phyloP scores from a whole-genome alignment of 2,888 invertebrate species.

The Limnephilus auricula region DNA sequence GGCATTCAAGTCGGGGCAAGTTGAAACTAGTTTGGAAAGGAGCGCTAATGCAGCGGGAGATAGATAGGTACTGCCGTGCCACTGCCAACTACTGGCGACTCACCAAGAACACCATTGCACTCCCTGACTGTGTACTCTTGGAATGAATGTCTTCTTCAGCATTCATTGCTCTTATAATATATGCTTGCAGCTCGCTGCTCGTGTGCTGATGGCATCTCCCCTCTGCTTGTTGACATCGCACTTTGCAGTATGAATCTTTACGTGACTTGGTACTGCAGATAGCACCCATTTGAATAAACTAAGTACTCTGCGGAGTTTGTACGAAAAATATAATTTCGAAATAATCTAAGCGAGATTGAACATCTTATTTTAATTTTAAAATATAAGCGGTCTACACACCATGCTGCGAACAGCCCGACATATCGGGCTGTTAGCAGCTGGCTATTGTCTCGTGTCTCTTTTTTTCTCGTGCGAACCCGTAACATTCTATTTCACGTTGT shows the following conservation, averaged over 20 bases:
- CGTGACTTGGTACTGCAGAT: not conserved
- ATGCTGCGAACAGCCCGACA: too few species aligned
- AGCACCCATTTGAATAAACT: not conserved
- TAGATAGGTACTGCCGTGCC: not conserved
- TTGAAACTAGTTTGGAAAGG: slow-evolving; percentile 32
- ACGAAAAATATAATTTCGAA: not conserved
- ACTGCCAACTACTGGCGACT: slow-evolving; percentile 25
- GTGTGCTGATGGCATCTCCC: not conserved
- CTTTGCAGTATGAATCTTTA: not conserved
- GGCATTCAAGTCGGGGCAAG: slow-evolving; percentile 33
- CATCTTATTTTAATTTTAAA: too few species aligned
- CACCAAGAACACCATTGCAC: slow-evolving; percentile 20
- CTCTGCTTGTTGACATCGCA: not conserved
- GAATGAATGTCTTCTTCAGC: not conserved
- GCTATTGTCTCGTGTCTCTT: too few species aligned
- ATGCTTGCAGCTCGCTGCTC: not conserved
- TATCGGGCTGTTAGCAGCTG: too few species aligned
- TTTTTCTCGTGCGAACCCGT: too few species aligned
- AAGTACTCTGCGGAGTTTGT: not conserved
- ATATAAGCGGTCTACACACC: too few species aligned
- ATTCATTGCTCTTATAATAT: slow-evolving; percentile 9
- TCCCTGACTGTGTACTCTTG: not conserved
- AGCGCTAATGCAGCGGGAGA: slow-evolving; percentile 12
- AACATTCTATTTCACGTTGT: too few species aligned
- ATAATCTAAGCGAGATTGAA: too few species aligned